These are phyloP conservation scores for Chironomus tentans DNA, from an alignment of 2,888 invertebrate species.

Conservation along the genomic window DNA sequence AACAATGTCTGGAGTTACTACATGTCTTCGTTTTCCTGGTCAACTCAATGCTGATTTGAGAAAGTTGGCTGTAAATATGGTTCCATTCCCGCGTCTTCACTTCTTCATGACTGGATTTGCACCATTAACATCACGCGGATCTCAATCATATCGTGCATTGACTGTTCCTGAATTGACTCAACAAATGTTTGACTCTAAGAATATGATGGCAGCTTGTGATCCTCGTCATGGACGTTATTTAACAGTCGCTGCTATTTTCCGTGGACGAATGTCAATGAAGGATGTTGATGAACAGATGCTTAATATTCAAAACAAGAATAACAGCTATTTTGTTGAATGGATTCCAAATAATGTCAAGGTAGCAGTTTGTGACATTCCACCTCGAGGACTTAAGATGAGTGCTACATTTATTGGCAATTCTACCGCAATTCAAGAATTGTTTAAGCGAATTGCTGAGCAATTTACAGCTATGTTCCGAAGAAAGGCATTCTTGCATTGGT, in stretches of 20 bases:
- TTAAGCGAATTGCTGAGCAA: constrained; percentile 63
- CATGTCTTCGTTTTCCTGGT: constrained; percentile 78
- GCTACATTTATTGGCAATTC: constrained; percentile 70
- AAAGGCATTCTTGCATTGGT: constrained; percentile 67
- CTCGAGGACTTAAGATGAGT: constrained; percentile 65
- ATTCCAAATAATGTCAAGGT: constrained; percentile 75
- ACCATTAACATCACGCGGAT: constrained; percentile 61
- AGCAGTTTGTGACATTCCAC: constrained; percentile 73
- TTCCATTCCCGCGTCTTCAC: constrained; percentile 85
- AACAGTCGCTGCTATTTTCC: constrained; percentile 62
- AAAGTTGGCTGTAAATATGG: constrained; percentile 84
- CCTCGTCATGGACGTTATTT: constrained; percentile 62
- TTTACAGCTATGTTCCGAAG: constrained; percentile 70
- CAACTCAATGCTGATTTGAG: constrained; percentile 84
- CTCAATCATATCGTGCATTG: constrained; percentile 55
- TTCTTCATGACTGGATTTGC: constrained; percentile 85
- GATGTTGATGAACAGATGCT: constrained; percentile 70
- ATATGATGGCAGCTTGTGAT: constrained; percentile 72
- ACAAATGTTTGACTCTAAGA: constrained; percentile 69
- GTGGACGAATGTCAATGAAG: constrained; percentile 66
- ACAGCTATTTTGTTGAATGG: constrained; percentile 58
- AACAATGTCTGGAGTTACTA: constrained; percentile 81
- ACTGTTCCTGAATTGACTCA: constrained; percentile 67
- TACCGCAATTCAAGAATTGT: constrained; percentile 66
- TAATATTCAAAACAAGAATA: constrained; percentile 55